phyloP scores from a whole-genome alignment of 1,140 invertebrate genomes.

The Thaumetopoea pityocampa region DNA sequence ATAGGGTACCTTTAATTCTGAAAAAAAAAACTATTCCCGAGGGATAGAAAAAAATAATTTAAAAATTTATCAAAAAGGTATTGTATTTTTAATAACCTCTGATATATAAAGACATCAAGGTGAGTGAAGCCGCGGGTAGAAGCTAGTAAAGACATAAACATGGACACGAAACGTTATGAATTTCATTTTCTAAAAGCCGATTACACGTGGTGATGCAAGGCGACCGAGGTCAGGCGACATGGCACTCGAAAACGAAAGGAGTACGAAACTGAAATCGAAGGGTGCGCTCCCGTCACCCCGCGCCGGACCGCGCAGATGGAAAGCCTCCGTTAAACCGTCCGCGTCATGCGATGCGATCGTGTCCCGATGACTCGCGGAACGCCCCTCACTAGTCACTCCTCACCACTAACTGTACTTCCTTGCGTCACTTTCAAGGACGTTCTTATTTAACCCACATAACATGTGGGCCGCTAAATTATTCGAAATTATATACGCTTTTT shows the following conservation, averaged over 20 bases:
- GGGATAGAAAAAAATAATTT: no score
- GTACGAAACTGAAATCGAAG: conserved; percentile 68
- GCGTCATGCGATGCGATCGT: conserved; percentile 36
- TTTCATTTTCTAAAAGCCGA: conserved; percentile 74
- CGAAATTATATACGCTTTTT: no score
- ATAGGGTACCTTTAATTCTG: no score
- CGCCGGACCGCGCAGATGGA: conserved; percentile 51
- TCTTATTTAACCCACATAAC: conserved; percentile 17
- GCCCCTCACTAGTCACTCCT: conserved; percentile 14
- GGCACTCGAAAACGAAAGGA: conserved; percentile 67
- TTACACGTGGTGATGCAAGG: conserved; percentile 61
- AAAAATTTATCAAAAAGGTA: no score
- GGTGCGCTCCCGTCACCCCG: conserved; percentile 67
- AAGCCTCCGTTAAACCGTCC: conserved; percentile 57
- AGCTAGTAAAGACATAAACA: no score
- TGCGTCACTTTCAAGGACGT: conserved; percentile 29
- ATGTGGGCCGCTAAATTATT: conserved; percentile 6
- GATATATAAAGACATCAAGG: no score
- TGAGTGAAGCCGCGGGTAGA: no score
- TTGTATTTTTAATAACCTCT: no score
- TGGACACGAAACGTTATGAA: conserved; percentile 58
- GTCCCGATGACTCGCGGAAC: conserved; percentile 22
- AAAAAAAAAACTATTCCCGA: no score
- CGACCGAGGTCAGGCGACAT: conserved; percentile 57
- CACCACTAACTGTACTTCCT: conserved; percentile 23